Evolutionary conservation across 2,797 vertebrate genomes (phyloP), one percentile per base, ranked within the genome.

Genomic region (Amblyopsis hoosieri): DNA sequence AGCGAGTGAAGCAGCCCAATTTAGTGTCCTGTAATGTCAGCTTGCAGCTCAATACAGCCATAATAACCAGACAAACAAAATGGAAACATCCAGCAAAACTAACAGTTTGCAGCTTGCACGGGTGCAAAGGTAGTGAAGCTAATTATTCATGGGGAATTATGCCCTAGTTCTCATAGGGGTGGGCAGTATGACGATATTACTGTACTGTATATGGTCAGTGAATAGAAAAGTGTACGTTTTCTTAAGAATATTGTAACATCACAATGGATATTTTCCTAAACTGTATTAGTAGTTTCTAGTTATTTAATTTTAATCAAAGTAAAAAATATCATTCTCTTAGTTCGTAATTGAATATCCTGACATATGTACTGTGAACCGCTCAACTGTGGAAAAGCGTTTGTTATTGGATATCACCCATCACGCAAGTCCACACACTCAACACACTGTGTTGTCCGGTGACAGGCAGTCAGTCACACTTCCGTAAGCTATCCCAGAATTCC

Each of bases 61-160:
- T 62, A 57, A 82, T 78, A 85, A 57, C 61, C 0, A 11, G 57
- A 47, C 15, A 23, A 74, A 68, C 46, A 72, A 56, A 62, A 46
- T 8, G 47, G 19, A 72, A 80, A 79, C 66, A 79, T 61, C 64
- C 54, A 60, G 4, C 19, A 59, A 47, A 12, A 10, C 45, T n/a
- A 11, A 48, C 54, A 48, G 17, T 29, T 76, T 76, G 74, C 71
- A 57, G 47, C 67, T 50, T 71, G 67, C 64, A 57, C 83, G 82
- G 82, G 85, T 85, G 82, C 64, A 63, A 83, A 82, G 82, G 37
- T 69, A 71, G 54, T 5, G 23, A 54, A 17, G 48, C 1, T 57
- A 57, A 53, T 12, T 3, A 12, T 12, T 48, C 10, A 10, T 19
- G n/a, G 45, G 13, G 58, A 42, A 14, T 55, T 55, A 55, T 31